A percentile compares a stretch with the other conserved stretches of the same genome.
Conservation (phyloP, 2,797 vertebrate genomes). For the Peromyscus aztecus region DNA sequence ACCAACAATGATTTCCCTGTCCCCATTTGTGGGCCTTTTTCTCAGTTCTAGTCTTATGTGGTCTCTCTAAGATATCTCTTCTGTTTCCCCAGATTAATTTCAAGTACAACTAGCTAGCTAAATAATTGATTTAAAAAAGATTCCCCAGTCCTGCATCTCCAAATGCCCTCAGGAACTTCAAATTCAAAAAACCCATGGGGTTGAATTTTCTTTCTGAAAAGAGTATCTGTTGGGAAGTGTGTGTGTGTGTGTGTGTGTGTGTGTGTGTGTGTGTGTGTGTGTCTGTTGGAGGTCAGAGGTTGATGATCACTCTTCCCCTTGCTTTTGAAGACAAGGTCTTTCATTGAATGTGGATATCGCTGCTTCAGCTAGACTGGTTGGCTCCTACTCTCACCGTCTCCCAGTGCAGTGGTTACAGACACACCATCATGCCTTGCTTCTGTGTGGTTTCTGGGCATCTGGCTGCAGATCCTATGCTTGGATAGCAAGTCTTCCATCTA, state of each 20-base stretch:
- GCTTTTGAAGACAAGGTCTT: neutral
- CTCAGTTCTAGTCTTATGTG: neutral
- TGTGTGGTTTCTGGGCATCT: neutral
- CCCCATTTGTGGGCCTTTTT: neutral
- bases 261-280: neutral
- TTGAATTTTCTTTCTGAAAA: slow-evolving; percentile 4
- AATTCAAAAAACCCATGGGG: neutral
- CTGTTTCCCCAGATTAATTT: neutral
- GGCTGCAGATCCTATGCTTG: neutral
- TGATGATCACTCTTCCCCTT: neutral
- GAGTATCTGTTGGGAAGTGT: neutral
- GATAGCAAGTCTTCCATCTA: neutral
- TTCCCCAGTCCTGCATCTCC: neutral
- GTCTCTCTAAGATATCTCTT: neutral
- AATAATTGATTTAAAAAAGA: neutral
- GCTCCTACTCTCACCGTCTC: no score
- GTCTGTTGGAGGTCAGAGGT: neutral
- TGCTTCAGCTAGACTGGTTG: neutral
- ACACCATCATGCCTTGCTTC: neutral
- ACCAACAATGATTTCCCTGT: neutral
- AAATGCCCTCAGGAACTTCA: neutral
- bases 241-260: neutral
- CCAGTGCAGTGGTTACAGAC: neutral
- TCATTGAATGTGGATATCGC: neutral
- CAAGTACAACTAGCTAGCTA: neutral